Conservation (phyloP, 2,113 vertebrate genomes). For the Salvelinus fontinalis region DNA sequence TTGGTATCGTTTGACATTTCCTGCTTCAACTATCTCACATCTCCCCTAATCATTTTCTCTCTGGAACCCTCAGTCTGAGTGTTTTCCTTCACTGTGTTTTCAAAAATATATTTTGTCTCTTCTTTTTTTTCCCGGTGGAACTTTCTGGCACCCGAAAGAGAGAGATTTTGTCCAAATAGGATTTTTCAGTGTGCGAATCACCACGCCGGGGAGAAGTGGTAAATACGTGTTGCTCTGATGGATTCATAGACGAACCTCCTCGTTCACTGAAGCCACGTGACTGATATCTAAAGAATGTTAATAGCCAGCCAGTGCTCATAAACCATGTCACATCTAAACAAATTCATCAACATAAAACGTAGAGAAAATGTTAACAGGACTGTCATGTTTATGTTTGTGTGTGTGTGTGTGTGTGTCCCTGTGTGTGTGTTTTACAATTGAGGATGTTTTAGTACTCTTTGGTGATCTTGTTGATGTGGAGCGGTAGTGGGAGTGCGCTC, state of each 20-base stretch:
- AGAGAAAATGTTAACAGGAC: not conserved
- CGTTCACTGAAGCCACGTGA: slow-evolving; percentile 49
- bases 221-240: slow-evolving; percentile 46
- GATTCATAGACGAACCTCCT: slow-evolving; percentile 60
- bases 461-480: slow-evolving; percentile 5
- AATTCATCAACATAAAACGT: not conserved
- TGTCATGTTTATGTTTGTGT: too few relatives aligned
- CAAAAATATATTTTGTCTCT: too few relatives aligned
- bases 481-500: not conserved
- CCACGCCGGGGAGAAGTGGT: slow-evolving; percentile 34
- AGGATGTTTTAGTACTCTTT: slow-evolving; percentile 1
- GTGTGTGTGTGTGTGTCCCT: too few relatives aligned
- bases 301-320: slow-evolving; percentile 10
- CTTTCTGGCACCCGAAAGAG: not conserved
- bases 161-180: slow-evolving; percentile 20
- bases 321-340: slow-evolving; percentile 2
- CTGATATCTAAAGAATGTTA: slow-evolving; percentile 7
- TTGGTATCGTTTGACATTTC: slow-evolving; percentile 62
- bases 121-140: not conserved
- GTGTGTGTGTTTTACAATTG: not conserved
- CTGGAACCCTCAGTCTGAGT: not conserved
- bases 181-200: slow-evolving; percentile 22
- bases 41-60: slow-evolving; percentile 9
- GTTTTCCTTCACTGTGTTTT: not conserved
- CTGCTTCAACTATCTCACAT: slow-evolving; percentile 43